phyloP scores from a whole-genome alignment of 2,888 invertebrate genomes.

The Oligia latruncula region DNA sequence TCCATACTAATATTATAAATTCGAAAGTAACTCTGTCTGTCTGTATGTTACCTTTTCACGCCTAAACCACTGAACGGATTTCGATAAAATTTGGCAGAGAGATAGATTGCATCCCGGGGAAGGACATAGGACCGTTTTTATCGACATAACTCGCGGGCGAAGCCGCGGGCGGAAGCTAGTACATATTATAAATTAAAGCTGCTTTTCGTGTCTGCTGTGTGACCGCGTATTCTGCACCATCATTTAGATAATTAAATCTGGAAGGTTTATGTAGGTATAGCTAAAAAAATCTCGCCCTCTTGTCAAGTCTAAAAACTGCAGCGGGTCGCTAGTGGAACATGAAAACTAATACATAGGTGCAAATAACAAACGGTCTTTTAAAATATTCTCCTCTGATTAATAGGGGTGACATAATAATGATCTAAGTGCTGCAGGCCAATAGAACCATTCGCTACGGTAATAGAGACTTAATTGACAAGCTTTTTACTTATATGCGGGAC shows the following conservation, averaged over 20 bases:
- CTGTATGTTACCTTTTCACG: too few relatives aligned
- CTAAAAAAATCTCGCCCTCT: too few relatives aligned
- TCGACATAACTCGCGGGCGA: too few relatives aligned
- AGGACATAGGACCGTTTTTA: too few relatives aligned
- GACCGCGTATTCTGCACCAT: background rate
- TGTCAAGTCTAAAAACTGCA: background rate
- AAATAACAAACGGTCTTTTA: background rate
- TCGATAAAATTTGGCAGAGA: too few relatives aligned
- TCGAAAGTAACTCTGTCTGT: too few relatives aligned
- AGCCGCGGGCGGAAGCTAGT: background rate
- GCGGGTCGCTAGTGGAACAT: background rate
- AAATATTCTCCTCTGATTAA: constrained; percentile 6
- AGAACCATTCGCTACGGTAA: constrained; percentile 18
- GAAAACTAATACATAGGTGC: background rate
- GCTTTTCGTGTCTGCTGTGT: background rate
- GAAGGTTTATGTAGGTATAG: too few relatives aligned
- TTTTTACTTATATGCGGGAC: constrained; percentile 29
- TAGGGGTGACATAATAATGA: constrained; percentile 4
- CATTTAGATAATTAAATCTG: background rate
- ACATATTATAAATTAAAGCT: background rate
- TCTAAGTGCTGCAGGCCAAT: constrained; percentile 1
- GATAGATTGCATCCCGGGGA: too few relatives aligned
- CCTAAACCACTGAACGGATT: too few relatives aligned
- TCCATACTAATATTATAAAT: too few relatives aligned
- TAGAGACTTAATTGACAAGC: constrained; percentile 21